Evolutionary conservation across 2,113 vertebrate species (phyloP), one percentile per base, ranked within the genome.

Genomic region (Hippocampus mohnikei): DNA sequence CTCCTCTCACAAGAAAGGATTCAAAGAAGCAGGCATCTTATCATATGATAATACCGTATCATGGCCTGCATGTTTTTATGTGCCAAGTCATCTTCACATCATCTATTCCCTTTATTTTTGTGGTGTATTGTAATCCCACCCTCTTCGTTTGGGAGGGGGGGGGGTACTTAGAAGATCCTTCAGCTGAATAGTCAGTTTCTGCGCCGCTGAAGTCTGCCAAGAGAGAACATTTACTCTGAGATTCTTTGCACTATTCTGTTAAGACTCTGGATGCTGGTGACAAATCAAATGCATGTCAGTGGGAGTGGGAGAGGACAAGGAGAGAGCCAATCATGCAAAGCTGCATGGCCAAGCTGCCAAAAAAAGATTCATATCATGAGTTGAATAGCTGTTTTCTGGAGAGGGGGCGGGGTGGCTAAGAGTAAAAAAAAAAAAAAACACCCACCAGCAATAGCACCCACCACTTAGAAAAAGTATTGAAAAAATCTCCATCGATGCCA

Each of bases 321-420:
- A 83, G 85, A 86, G 81, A 82, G 83, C 87, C 89, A 86, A 82
- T 91, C 88, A 91, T 90, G 90, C 90, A 91, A 91, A 92, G 86
- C 90, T 85, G 81, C 72, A 80, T 74, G 75, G 74, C 81, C 66
- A 81, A 58, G 74, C 80, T 85, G 84, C 82, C 87, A 88, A 89
- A 89, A 90, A 88, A 79, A 90, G 89, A 91, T 91, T 91, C 88
- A 74, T 85, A 88, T 91, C 83, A 60, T 69, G 75, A 85, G 79
- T 81, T 65, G 81, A 90, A 83, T 79, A 78, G 82, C 80, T 65
- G 75, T 64, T 80, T 70, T 50, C 44, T 23, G 33, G 29, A 13
- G 40, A 7, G 37, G 6, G 21, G 29, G 53, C 58, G 44, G 56
- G 56, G 25, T 40, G 71, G 40, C 66, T 8, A 62, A 66, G 76